Evolutionary conservation across 2,888 invertebrate genomes (phyloP), one percentile per base, ranked within the genome.

Genomic region (Ectropis crepuscularia): DNA sequence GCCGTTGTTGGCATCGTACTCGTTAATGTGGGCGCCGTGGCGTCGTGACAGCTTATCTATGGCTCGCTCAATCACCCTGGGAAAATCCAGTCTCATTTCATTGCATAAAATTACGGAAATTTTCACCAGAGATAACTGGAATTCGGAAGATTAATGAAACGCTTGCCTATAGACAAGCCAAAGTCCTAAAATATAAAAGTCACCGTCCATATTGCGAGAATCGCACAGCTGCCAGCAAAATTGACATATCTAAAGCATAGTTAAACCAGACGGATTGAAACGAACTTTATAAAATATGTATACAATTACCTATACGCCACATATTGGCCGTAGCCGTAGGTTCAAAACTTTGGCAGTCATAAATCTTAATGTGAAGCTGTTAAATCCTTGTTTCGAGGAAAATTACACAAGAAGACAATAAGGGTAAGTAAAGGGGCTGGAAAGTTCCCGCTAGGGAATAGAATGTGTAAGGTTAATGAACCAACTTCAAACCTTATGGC

Each of bases 1-100:
- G 41, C 99, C 99, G 80, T 97, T 96, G 70, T 97, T 96, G 0
- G 98, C 99, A 87, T 99, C 99, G 82, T 99, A 99, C 70, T 97
- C 98, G 78, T 96, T 95, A 83, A 99, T 99, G 88, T 99, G 99
- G 51, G 96, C 95, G 9, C 95, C 94, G 83, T 99, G 99, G 63
- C 96, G 95, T 70, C 97, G 96, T 63, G 98, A 96, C 73, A 99
- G 92, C 86, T 97, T 98, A 83, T 98, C 97, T 80, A 99, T 99
- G 2, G 99, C 99, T 66, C 96, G 95, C 83, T 99, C 97, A 72
- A 99, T 99, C 75, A 96, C 97, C 72, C 96, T 97, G 86, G 5
- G 59, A 68, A 73, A 68, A 60, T 37, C 49, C 57, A 66, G 50
- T 37, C n/a, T 48, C 42, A 49, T 46, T 41, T 37, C 36, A 47